phyloP scores from a whole-genome alignment of 2,888 invertebrate species.

The Andrena minutula region DNA sequence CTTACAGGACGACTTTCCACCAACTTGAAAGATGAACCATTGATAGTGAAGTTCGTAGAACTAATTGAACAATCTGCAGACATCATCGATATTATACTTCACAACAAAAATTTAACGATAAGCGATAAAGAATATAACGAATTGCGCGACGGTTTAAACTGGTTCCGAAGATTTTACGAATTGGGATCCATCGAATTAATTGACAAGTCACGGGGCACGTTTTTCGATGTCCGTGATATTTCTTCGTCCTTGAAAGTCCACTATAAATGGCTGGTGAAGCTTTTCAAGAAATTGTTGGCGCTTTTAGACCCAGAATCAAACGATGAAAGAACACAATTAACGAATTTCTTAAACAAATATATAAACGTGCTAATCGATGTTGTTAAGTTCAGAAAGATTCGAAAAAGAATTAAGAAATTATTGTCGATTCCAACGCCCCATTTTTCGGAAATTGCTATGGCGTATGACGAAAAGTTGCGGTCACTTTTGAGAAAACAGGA shows the following conservation, averaged over 20 bases:
- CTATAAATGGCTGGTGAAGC: slow-evolving; percentile 91
- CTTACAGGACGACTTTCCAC: slow-evolving; percentile 84
- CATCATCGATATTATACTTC: slow-evolving; percentile 84
- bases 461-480: slow-evolving; percentile 60
- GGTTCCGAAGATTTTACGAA: slow-evolving; percentile 86
- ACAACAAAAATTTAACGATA: slow-evolving; percentile 77
- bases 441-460: slow-evolving; percentile 69
- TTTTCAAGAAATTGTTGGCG: slow-evolving; percentile 70
- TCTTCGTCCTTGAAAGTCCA: slow-evolving; percentile 89
- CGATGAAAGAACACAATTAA: slow-evolving; percentile 60
- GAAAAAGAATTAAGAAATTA: slow-evolving; percentile 74
- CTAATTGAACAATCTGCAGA: slow-evolving; percentile 85
- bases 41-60: slow-evolving; percentile 86
- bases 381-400: slow-evolving; percentile 71
- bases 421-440: slow-evolving; percentile 74
- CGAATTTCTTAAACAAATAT: slow-evolving; percentile 48
- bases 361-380: slow-evolving; percentile 52
- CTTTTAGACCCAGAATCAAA: slow-evolving; percentile 47
- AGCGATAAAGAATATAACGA: slow-evolving; percentile 84
- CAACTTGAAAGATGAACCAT: slow-evolving; percentile 86
- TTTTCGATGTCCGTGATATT: slow-evolving; percentile 85
- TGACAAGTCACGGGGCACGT: slow-evolving; percentile 59
- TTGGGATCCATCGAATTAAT: slow-evolving; percentile 82
- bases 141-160: slow-evolving; percentile 86
- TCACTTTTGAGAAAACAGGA: slow-evolving; percentile 62